These are phyloP conservation scores for Alosa alosa DNA, from an alignment of 2,113 vertebrate species.

Conservation along the genomic window DNA sequence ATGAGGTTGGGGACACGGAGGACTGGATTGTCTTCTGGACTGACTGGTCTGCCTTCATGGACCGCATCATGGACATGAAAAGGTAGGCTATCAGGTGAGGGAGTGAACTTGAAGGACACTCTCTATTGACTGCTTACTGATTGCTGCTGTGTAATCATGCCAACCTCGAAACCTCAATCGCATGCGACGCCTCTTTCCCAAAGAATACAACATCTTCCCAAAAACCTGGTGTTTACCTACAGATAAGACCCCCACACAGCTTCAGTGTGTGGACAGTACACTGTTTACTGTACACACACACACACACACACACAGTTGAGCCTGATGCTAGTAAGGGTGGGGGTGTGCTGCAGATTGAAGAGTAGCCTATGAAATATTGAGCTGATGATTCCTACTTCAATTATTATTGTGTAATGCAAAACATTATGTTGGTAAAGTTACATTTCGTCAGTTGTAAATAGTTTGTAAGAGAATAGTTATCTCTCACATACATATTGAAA, in stretches of 20 bases:
- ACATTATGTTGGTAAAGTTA: background rate
- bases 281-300: background rate
- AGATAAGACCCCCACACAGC: conserved; percentile 1
- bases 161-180: conserved; percentile 12
- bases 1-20: background rate
- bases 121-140: background rate
- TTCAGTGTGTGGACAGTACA: background rate
- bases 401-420: background rate
- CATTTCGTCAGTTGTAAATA: background rate
- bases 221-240: conserved; percentile 18
- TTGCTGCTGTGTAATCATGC: background rate
- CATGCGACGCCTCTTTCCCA: background rate
- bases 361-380: background rate
- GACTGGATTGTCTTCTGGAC: background rate
- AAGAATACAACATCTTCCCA: conserved; percentile 23
- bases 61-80: background rate
- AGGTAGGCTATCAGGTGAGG: background rate
- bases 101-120: background rate
- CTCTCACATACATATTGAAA: too few species aligned
- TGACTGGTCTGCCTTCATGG: conserved; percentile 1
- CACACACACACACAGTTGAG: background rate
- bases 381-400: background rate
- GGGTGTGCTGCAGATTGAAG: too few species aligned
- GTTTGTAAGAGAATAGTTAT: background rate
- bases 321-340: background rate